A percentile compares a stretch with the other conserved stretches of the same genome.
Evolutionary conservation across 2,113 vertebrate species (phyloP).

Genomic region (Sterna hirundo): DNA sequence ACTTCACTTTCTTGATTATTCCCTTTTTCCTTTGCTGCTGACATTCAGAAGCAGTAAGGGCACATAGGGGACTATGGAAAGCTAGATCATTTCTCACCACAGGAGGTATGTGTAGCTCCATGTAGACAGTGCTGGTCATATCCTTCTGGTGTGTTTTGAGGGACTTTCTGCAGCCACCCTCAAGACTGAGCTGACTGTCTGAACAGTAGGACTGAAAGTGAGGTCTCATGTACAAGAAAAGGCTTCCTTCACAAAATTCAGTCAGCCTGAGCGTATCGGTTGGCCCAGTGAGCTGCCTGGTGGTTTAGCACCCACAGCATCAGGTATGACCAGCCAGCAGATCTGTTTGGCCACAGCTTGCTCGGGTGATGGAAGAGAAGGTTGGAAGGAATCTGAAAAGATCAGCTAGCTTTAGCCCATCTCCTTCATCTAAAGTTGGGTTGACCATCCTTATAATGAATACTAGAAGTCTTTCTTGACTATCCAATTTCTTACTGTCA

Average conservation of each 20-base stretch:
- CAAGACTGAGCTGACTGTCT: neutral
- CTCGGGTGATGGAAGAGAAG: neutral
- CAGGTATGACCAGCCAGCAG: neutral
- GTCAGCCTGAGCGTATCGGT: neutral
- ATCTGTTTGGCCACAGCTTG: accelerated
- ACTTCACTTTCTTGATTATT: neutral
- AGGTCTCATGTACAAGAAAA: neutral
- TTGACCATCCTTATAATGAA: neutral
- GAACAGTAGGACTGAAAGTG: neutral
- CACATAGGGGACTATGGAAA: neutral
- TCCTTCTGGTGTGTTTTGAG: neutral
- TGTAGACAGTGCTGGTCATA: neutral
- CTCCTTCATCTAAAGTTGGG: neutral
- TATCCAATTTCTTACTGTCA: neutral
- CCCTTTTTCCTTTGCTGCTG: neutral
- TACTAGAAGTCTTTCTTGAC: neutral
- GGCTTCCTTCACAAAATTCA: neutral
- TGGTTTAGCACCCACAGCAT: neutral
- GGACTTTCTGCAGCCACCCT: neutral
- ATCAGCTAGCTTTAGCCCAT: neutral
- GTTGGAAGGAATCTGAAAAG: neutral
- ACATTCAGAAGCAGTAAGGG: neutral
- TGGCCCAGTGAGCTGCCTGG: neutral
- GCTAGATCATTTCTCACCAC: neutral
- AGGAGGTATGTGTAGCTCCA: neutral